These are phyloP conservation scores for Nebria salina DNA, from an alignment of 2,888 invertebrate species.

Conservation along the genomic window DNA sequence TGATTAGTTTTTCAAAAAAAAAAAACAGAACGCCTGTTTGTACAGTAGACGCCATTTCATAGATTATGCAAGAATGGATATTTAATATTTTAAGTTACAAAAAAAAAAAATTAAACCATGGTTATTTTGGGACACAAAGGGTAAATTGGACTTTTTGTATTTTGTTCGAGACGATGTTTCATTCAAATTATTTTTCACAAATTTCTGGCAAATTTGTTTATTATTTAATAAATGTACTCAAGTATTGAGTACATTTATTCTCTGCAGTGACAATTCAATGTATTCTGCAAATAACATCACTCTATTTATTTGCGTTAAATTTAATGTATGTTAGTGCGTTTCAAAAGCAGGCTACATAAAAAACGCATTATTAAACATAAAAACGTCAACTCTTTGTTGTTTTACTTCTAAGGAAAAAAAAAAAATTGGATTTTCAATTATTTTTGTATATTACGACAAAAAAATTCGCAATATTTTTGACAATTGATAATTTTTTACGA, in stretches of 20 bases:
- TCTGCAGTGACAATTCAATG: no score
- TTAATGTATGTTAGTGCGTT: background rate
- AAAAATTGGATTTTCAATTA: background rate
- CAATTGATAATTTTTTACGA: conserved; percentile 32
- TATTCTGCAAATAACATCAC: background rate
- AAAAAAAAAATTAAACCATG: no score
- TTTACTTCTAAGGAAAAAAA: background rate
- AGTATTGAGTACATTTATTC: no score
- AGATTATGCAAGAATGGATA: background rate
- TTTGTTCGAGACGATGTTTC: no score
- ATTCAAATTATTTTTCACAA: no score
- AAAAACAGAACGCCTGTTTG: no score
- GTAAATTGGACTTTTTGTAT: no score
- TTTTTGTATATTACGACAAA: conserved; percentile 36
- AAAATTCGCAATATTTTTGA: conserved; percentile 36
- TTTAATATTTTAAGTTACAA: background rate
- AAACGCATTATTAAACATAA: background rate
- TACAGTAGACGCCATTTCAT: background rate
- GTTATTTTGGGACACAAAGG: no score
- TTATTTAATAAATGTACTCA: no score
- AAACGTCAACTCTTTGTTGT: conserved; percentile 1
- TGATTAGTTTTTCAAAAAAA: background rate
- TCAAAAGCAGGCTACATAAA: background rate
- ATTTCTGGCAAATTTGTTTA: no score
- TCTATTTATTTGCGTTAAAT: conserved; percentile 2